Conservation (phyloP, 1,140 invertebrate genomes). For the Orchesella cincta region DNA sequence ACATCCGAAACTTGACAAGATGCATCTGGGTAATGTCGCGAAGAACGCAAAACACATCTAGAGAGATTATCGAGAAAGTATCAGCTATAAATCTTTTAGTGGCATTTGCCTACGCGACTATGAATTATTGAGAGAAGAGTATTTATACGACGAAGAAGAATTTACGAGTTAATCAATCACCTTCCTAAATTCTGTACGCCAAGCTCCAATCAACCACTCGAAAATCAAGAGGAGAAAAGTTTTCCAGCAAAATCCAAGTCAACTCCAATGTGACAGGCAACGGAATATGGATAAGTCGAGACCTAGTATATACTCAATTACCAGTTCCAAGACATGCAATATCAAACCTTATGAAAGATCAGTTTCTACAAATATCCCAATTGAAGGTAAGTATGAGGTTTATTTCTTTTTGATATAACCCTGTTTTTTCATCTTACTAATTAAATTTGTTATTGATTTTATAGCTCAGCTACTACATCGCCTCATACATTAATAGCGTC, state of each 20-base stretch:
- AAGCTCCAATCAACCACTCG: not conserved
- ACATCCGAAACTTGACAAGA: constrained; percentile 19
- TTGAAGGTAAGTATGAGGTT: too few relatives aligned
- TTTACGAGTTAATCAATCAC: constrained; percentile 17
- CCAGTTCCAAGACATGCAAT: not conserved
- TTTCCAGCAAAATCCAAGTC: not conserved
- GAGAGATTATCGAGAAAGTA: not conserved
- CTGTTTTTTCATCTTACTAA: too few relatives aligned
- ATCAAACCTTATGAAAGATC: not conserved
- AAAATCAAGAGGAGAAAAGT: not conserved
- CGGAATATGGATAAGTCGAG: not conserved
- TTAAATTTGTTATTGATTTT: too few relatives aligned
- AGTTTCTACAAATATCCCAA: not conserved
- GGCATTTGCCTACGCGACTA: constrained; percentile 18
- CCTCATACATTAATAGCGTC: not conserved
- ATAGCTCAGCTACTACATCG: constrained; percentile 20
- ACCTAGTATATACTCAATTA: not conserved
- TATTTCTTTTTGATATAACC: too few relatives aligned
- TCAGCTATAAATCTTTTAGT: constrained; percentile 29
- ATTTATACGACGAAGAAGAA: constrained; percentile 33
- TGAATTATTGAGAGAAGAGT: constrained; percentile 30
- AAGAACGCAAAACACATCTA: not conserved
- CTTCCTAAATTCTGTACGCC: not conserved
- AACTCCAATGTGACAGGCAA: not conserved
- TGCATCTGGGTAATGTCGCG: constrained; percentile 33